phyloP scores from a whole-genome alignment of 2,797 vertebrate genomes.

The Ctenopoma multispine region DNA sequence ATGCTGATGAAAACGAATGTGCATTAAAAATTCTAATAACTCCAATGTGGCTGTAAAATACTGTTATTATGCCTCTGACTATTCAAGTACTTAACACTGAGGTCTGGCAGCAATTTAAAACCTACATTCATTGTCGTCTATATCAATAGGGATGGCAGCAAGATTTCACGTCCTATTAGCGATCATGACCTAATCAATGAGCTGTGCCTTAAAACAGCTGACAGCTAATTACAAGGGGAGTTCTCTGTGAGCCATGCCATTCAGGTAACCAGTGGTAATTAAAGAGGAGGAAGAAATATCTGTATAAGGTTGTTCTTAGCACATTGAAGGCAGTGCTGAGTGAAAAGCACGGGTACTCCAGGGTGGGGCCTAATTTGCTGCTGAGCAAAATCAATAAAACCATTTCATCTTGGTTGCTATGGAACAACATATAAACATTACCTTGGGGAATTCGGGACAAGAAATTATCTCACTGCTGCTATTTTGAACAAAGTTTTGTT shows the following conservation, averaged over 20 bases:
- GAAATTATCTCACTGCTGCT: slow-evolving; percentile 60
- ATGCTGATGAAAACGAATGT: background rate
- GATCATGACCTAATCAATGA: slow-evolving; percentile 86
- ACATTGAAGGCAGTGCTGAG: slow-evolving; percentile 58
- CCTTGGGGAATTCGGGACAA: slow-evolving; percentile 66
- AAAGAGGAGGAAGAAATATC: slow-evolving; percentile 81
- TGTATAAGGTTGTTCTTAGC: slow-evolving; percentile 65
- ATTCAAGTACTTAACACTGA: slow-evolving; percentile 33
- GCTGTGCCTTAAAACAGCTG: slow-evolving; percentile 83
- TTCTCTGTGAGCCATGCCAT: slow-evolving; percentile 62
- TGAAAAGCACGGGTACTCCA: slow-evolving; percentile 69
- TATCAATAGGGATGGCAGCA: slow-evolving; percentile 69
- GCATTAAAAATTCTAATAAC: slow-evolving; percentile 3
- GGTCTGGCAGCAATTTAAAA: slow-evolving; percentile 33
- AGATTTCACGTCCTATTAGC: slow-evolving; percentile 82
- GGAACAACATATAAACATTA: slow-evolving; percentile 79
- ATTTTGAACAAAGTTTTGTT: slow-evolving; percentile 59
- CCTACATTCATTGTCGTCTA: slow-evolving; percentile 62
- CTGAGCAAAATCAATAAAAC: slow-evolving; percentile 84
- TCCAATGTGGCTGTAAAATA: slow-evolving; percentile 26
- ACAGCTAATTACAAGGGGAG: slow-evolving; percentile 83
- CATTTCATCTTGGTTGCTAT: slow-evolving; percentile 81
- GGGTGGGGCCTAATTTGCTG: slow-evolving; percentile 81
- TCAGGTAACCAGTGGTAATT: slow-evolving; percentile 85
- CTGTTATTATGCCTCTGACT: slow-evolving; percentile 22